Evolutionary conservation across 2,888 invertebrate genomes (phyloP).

Genomic region (Drosophila antonietae): DNA sequence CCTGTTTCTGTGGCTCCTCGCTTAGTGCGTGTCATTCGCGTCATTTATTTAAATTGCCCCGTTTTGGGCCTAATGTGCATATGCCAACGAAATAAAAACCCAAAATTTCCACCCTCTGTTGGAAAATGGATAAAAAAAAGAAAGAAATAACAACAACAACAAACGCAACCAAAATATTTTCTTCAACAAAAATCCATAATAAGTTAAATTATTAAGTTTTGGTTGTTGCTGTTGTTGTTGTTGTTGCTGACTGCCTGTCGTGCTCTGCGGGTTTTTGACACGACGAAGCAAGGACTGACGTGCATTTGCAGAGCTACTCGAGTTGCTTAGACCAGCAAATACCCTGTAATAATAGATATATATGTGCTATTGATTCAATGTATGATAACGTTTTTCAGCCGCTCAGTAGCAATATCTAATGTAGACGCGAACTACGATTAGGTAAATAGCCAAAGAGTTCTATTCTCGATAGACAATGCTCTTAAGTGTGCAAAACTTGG

Average conservation of each 20-base stretch:
- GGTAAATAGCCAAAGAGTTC: too few species aligned
- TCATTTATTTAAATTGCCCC: conserved; percentile 81
- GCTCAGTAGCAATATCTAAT: too few species aligned
- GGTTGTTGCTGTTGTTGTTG: conserved; percentile 30
- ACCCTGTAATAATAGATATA: conserved; percentile 13
- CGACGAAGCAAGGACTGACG: conserved; percentile 52
- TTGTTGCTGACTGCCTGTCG: conserved; percentile 38
- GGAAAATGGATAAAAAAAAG: conserved; percentile 43
- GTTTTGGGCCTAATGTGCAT: conserved; percentile 72
- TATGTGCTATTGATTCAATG: background rate
- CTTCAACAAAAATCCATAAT: conserved; percentile 73
- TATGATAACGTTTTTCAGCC: too few species aligned
- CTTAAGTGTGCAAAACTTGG: background rate
- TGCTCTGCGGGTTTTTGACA: conserved; percentile 52
- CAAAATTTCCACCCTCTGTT: conserved; percentile 57
- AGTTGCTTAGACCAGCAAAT: background rate
- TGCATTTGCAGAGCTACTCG: conserved; percentile 13
- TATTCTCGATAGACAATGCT: too few species aligned
- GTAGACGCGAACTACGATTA: too few species aligned
- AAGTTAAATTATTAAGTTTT: conserved; percentile 80
- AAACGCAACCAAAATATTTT: conserved; percentile 42
- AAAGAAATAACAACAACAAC: conserved; percentile 13
- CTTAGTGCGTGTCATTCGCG: conserved; percentile 71
- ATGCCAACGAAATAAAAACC: conserved; percentile 57
- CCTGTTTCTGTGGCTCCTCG: conserved; percentile 11